Conservation (phyloP, 2,888 invertebrate genomes). For the Leptura quadrifasciata region DNA sequence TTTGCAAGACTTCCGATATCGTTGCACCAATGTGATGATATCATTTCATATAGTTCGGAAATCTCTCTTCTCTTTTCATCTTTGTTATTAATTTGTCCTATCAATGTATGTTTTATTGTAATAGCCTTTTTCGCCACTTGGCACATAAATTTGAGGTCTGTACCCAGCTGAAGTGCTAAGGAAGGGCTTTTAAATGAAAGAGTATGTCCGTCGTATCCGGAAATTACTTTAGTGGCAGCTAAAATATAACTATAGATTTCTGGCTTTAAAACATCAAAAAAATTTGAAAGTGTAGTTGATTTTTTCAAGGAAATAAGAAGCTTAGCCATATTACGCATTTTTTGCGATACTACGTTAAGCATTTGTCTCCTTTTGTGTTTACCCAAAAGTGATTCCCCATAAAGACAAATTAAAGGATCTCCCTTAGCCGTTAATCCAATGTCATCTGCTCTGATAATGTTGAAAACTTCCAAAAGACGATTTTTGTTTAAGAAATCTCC, state of each 20-base stretch:
- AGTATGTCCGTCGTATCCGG: slow-evolving; percentile 13
- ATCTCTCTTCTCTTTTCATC: too few species aligned
- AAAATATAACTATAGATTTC: neutral
- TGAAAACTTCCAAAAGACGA: neutral
- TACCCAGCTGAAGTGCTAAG: slow-evolving; percentile 49
- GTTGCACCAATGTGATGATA: neutral
- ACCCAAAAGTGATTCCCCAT: neutral
- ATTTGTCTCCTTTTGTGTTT: neutral
- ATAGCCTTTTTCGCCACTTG: neutral
- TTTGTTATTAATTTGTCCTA: neutral
- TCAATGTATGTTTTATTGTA: neutral
- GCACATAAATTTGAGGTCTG: neutral
- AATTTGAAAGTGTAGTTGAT: neutral
- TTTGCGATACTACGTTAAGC: neutral
- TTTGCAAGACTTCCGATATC: neutral
- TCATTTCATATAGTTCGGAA: slow-evolving; percentile 1
- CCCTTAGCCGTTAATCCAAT: neutral
- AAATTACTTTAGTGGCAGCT: slow-evolving; percentile 29
- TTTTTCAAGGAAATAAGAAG: neutral
- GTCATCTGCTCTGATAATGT: neutral
- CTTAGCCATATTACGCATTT: neutral
- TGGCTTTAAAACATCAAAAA: neutral
- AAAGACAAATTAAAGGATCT: neutral
- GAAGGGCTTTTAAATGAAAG: slow-evolving; percentile 41
- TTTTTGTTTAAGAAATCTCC: slow-evolving; percentile 34